These are phyloP conservation scores for Pangasius djambal DNA, from an alignment of 2,797 vertebrate genomes.

Conservation along the genomic window DNA sequence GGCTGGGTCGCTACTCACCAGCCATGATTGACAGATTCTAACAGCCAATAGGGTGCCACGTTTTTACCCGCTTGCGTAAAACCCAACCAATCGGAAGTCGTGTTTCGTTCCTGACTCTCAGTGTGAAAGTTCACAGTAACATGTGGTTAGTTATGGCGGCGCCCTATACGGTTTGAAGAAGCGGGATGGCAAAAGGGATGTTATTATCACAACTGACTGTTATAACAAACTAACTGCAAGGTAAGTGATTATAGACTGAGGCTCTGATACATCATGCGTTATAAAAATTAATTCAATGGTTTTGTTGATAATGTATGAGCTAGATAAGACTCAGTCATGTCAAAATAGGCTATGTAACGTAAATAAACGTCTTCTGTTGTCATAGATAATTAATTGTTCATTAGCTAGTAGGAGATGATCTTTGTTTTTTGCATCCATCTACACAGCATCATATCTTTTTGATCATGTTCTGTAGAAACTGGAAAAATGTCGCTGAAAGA, in stretches of 20 bases:
- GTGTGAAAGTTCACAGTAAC: conserved; percentile 61
- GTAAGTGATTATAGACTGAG: not conserved
- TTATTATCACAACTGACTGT: not conserved
- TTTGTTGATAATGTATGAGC: too few relatives aligned
- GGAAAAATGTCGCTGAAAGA: conserved; percentile 20
- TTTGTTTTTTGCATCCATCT: not conserved
- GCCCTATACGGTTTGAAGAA: conserved; percentile 30
- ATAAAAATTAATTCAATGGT: not conserved
- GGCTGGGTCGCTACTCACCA: conserved; percentile 55
- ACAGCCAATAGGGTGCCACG: conserved; percentile 61
- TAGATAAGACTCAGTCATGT: too few relatives aligned
- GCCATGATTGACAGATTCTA: conserved; percentile 58
- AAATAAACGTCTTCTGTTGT: too few relatives aligned
- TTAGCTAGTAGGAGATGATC: not conserved
- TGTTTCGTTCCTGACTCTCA: conserved; percentile 41
- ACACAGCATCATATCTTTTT: not conserved
- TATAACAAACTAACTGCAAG: not conserved
- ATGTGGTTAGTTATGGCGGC: conserved; percentile 65
- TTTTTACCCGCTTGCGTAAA: conserved; percentile 56
- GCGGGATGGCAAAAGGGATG: not conserved
- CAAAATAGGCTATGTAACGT: not conserved
- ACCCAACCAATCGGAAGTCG: conserved; percentile 63
- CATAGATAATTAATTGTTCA: not conserved
- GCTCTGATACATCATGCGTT: not conserved
- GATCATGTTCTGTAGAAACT: not conserved